Evolutionary conservation across 1,140 invertebrate species (phyloP), one percentile per base, ranked within the genome.

Genomic region (Ptiloglossa arizonensis): DNA sequence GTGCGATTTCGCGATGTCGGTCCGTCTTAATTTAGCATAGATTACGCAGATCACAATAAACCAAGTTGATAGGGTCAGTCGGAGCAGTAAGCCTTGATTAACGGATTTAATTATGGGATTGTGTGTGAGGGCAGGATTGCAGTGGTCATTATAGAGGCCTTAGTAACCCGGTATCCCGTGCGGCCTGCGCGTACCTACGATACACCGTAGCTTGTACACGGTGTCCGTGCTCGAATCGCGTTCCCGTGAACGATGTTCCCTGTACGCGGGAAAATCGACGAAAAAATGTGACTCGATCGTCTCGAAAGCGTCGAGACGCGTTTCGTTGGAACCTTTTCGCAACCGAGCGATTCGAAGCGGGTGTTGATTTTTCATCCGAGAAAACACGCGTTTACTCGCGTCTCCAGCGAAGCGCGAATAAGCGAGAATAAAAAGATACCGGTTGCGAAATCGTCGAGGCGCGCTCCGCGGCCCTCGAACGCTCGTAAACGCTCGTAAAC

Each of bases 41-140:
- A 91, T 91, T 91, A 91, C 89, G 83, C 86, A 86, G 90, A 91
- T 92, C 90, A 90, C 90, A 91, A 91, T 92, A 92, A 92, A 91
- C 89, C 88, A 89, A 91, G 87, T 89, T 88, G 90, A 90, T 89
- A 90, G 91, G 91, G 91, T 91, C 90, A 91, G 89, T 90, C 85
- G 83, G 72, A 88, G 71, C 87, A 79, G 82, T 89, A 90, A 90
- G 89, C 89, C 89, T 90, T 90, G 89, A 90, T 90, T 89, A 90
- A 90, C 89, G 89, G 88, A 90, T 90, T 90, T 90, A 90, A 90
- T 90, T 90, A 90, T 90, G 85, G 87, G 87, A 89, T 90, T 89
- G 87, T 86, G 87, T 74, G 78, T 64, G 85, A 71, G 81, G 76
- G 81, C 81, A 79, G 87, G 81, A 87, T 87, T 83, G 86, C 79